Base-by-base conservation (phyloP, 2,888 invertebrate genomes). In the Ischnus inquisitorius region DNA sequence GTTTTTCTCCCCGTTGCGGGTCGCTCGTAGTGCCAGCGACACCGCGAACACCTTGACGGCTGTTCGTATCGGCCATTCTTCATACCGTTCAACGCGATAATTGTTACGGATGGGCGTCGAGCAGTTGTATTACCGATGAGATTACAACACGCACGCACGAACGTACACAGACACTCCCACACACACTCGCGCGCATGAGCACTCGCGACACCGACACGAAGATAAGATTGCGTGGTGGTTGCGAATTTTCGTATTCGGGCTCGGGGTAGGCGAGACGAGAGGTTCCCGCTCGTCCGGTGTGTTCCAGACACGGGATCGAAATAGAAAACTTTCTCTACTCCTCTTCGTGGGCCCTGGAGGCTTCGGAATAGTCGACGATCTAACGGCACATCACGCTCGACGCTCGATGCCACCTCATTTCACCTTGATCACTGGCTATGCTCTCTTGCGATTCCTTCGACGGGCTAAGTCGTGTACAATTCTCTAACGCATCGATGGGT, bases 21-120 rank as follows among this genome's bases (percentile, higher is more conserved):
- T 92, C 92, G 87, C 90, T 90, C 84, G 91, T 89, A 83, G 91
- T 91, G 86, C 90, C 89, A 87, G 91, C 91, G 90, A 92, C 93
- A 85, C 90, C 92, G 87, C 90, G 90, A 79, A 91, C 90, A 87
- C 88, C 91, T 88, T 91, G 92, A 90, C 91, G 92, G 90, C 89
- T 92, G 89, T 89, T 92, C 88, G 90, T 91, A 90, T 92, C 90
- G 90, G 93, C 94, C 94, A 94, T 94, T 89, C 93, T 93, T 93
- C 93, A 93, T 93, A 88, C 92, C 93, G 90, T 90, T 86, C 65
- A 86, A 81, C 81, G 85, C 82, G 79, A 80, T 86, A 76, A 80
- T 85, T 74, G 46, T 81, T 79, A n/a, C 41, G 25, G 8, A 34
- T 76, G 10, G 12, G 14, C 16, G 14, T 16, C 41, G 65, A 65